Base-by-base conservation (phyloP, 2,888 invertebrate species). In the Philhelius pedissequus region DNA sequence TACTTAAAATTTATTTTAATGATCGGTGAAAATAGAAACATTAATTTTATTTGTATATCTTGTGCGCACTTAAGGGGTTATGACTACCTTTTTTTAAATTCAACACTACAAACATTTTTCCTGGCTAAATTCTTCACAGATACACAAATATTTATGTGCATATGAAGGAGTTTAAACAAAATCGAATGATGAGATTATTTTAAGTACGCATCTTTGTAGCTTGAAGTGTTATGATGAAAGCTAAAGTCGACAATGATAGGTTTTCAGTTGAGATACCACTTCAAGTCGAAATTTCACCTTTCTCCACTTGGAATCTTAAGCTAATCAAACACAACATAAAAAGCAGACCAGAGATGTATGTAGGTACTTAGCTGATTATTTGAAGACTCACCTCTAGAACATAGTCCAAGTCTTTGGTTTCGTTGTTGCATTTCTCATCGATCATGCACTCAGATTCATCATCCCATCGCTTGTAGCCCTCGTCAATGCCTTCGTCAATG, bases 401-500 rank as follows among this genome's bases (percentile, higher is more conserved):
- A 88, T 89, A 89, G 88, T 92, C 92, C 88, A 92, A 89, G 89
- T 92, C 92, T 91, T 92, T 91, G 90, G 92, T 91, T 89, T 91
- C 90, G 87, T 89, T 89, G 87, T 94, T 94, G 82, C 82, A 82
- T 82, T 82, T 82, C 71, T 82, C 82, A 88, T 94, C 94, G 86
- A 87, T 86, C 32, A 82, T 77, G 73, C 83, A 78, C 43, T 83
- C 83, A 78, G 83, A 84, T 76, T 91, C 91, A 86, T 94, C 94
- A 87, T 94, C 94, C 90, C 90, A 90, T 87, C 90, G 90, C 83
- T 91, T 91, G 87, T 94, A 95, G 87, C 93, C 94, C 88, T 95
- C 95, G 78, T 94, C 95, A 2, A 96, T 96, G 92, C 97, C 97
- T 87, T 96, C 93, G 92, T 97, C 97, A 89, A 97, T 97, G 84